phyloP scores from a whole-genome alignment of 2,113 vertebrate species.

The Panurus biarmicus region DNA sequence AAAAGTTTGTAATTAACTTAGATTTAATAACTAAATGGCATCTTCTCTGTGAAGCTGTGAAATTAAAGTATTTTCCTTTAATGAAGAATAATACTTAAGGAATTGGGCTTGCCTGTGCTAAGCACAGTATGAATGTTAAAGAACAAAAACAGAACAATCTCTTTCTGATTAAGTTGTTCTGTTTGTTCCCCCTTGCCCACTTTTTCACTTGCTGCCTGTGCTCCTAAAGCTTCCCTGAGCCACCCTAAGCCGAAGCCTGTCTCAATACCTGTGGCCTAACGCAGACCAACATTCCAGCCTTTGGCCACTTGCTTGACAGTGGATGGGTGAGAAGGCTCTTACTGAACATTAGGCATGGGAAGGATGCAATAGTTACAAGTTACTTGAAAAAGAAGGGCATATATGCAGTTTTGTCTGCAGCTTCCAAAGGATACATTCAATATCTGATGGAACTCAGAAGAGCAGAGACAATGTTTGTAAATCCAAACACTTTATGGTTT shows the following conservation, averaged over 20 bases:
- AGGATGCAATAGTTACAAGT: not conserved
- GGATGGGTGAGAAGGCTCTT: not conserved
- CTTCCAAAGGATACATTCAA: not conserved
- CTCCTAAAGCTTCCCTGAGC: not conserved
- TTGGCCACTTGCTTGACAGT: not conserved
- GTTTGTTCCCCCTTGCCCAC: not conserved
- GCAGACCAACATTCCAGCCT: not conserved
- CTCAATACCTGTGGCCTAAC: not conserved
- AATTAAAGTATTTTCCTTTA: not conserved
- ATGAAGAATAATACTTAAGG: not conserved
- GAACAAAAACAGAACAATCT: not conserved
- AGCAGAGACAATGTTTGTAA: not conserved
- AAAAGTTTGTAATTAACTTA: not conserved
- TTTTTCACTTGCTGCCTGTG: not conserved
- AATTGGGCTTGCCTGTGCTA: not conserved
- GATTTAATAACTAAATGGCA: not conserved
- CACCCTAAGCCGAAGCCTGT: not conserved
- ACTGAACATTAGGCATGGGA: not conserved
- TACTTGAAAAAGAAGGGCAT: not conserved
- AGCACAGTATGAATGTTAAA: not conserved
- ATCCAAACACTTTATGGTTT: not conserved
- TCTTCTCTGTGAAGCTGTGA: not conserved
- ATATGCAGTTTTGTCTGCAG: not conserved
- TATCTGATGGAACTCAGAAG: not conserved
- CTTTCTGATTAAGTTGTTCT: not conserved